Evolutionary conservation across 2,113 vertebrate genomes (phyloP).

Genomic region (Calonectris borealis): DNA sequence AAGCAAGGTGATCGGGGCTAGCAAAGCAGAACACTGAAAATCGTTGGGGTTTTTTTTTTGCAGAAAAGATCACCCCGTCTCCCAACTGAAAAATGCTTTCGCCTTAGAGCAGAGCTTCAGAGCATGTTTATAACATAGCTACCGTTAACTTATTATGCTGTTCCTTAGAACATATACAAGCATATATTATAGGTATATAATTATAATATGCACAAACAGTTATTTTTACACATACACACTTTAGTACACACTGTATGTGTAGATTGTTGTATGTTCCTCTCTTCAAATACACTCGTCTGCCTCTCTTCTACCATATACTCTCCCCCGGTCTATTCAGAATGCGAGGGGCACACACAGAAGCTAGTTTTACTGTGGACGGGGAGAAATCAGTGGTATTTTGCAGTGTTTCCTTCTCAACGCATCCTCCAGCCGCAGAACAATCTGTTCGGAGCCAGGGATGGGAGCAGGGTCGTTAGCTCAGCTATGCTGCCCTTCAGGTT

Average conservation of each 20-base stretch:
- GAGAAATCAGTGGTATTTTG: rapidly evolving
- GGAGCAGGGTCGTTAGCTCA: neutral
- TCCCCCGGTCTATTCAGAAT: rapidly evolving
- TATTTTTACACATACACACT: neutral
- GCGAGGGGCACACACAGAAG: neutral
- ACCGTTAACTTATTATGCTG: rapidly evolving
- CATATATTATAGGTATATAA: rapidly evolving
- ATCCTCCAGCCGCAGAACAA: neutral
- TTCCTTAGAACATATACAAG: neutral
- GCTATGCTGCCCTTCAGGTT: neutral
- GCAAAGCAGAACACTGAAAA: neutral
- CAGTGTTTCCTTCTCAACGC: neutral
- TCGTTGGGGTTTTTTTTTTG: neutral
- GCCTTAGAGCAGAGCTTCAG: neutral
- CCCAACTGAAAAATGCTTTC: neutral
- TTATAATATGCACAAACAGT: rapidly evolving
- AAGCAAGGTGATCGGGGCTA: neutral
- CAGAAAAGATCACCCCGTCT: neutral
- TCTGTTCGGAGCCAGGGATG: neutral
- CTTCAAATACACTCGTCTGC: too few species aligned
- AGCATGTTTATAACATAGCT: neutral
- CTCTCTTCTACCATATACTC: rapidly evolving
- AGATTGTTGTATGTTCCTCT: rapidly evolving
- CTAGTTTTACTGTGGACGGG: neutral
- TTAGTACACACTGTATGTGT: rapidly evolving